phyloP scores from a whole-genome alignment of 2,888 invertebrate genomes.

The Fragum sueziense region DNA sequence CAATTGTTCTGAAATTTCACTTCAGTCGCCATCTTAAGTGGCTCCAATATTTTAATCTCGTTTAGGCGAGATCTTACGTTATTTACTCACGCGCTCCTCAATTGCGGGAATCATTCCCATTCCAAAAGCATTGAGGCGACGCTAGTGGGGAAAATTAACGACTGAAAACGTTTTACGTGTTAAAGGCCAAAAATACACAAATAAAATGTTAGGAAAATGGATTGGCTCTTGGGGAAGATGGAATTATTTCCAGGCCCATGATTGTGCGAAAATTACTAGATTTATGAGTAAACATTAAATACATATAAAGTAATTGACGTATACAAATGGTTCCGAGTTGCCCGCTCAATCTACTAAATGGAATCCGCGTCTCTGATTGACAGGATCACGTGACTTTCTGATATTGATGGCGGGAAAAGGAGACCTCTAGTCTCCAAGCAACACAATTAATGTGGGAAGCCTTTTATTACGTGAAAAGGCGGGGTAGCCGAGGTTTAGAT shows the following conservation, averaged over 20 bases:
- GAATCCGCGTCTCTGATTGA: conserved; percentile 59
- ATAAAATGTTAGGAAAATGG: conserved; percentile 64
- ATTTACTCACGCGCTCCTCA: conserved; percentile 22
- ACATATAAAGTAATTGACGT: conserved; percentile 67
- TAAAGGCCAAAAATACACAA: conserved; percentile 62
- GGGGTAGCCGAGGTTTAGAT: conserved; percentile 53
- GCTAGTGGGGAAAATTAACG: conserved; percentile 60
- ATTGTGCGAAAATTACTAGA: conserved; percentile 65
- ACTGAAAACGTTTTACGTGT: conserved; percentile 63
- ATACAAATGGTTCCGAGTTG: conserved; percentile 60
- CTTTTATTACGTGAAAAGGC: conserved; percentile 59
- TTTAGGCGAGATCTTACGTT: conserved; percentile 13
- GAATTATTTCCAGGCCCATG: conserved; percentile 61
- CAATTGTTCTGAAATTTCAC: conserved; percentile 15
- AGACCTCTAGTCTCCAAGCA: conserved; percentile 57
- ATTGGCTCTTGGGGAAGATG: conserved; percentile 53
- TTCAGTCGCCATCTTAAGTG: conserved; percentile 14
- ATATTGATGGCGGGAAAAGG: conserved; percentile 63
- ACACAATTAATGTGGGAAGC: conserved; percentile 62
- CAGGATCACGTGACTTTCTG: conserved; percentile 58
- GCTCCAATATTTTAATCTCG: conserved; percentile 17
- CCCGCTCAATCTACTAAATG: conserved; percentile 63
- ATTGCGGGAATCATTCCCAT: conserved; percentile 47
- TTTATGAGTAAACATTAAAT: conserved; percentile 67
- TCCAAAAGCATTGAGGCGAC: conserved; percentile 57